These are phyloP conservation scores for Hippocampus zosterae DNA, from an alignment of 2,113 vertebrate genomes.

Conservation along the genomic window DNA sequence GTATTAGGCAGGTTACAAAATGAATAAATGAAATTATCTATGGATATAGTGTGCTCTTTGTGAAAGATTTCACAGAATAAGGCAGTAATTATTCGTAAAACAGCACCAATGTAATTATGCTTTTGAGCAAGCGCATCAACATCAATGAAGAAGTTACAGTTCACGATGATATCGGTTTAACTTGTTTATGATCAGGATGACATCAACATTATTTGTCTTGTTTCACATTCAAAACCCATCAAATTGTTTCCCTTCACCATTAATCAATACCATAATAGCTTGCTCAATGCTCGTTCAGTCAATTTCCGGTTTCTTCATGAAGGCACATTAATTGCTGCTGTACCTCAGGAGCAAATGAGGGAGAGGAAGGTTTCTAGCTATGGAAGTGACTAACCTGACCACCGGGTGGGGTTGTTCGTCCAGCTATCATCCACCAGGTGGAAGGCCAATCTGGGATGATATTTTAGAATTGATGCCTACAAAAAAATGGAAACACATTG, in stretches of 20 bases:
- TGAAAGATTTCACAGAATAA: background rate
- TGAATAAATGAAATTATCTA: background rate
- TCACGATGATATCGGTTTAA: background rate
- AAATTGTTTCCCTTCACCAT: background rate
- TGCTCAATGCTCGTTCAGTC: slow-evolving; percentile 13
- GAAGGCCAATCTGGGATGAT: slow-evolving; percentile 42
- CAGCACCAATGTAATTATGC: slow-evolving; percentile 6
- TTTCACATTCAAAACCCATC: background rate
- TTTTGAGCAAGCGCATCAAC: slow-evolving; percentile 25
- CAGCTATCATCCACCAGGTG: slow-evolving; percentile 59
- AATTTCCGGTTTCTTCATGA: slow-evolving; percentile 9
- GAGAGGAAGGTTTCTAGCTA: background rate
- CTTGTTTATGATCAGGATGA: background rate
- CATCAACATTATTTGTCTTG: background rate
- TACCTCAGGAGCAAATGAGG: slow-evolving; percentile 21
- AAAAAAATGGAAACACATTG: background rate
- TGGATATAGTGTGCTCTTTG: background rate
- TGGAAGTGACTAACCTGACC: slow-evolving; percentile 56
- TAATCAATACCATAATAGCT: background rate
- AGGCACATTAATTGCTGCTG: slow-evolving; percentile 19
- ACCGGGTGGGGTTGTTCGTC: slow-evolving; percentile 68
- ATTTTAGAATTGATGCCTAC: background rate
- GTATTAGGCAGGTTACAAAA: background rate
- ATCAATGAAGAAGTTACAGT: slow-evolving; percentile 4
- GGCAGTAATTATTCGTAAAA: background rate